phyloP scores from a whole-genome alignment of 1,140 invertebrate species.

The Aphidius gifuensis region DNA sequence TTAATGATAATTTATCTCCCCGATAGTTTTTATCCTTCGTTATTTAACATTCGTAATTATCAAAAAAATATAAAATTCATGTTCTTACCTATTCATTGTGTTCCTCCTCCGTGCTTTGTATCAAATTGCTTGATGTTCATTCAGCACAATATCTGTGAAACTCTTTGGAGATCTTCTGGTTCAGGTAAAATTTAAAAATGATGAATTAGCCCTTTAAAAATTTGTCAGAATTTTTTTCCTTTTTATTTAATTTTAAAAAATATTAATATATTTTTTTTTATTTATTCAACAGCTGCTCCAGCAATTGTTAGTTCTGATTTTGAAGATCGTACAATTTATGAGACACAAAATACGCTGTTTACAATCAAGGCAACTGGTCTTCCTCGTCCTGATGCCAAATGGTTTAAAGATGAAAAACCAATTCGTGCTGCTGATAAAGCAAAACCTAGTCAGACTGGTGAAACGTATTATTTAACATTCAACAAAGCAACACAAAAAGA shows the following conservation, averaged over 20 bases:
- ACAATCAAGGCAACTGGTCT: constrained; percentile 69
- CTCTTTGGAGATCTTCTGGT: neutral
- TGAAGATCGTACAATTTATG: constrained; percentile 70
- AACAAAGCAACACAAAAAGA: constrained; percentile 68
- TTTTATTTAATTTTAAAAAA: constrained; percentile 1
- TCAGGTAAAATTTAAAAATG: neutral
- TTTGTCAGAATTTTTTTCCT: constrained; percentile 3
- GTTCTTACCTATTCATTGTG: no score
- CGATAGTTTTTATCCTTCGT: no score
- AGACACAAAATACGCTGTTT: constrained; percentile 71
- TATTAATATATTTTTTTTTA: neutral
- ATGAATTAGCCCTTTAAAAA: constrained; percentile 5
- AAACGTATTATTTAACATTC: constrained; percentile 70
- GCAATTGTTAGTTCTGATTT: constrained; percentile 69
- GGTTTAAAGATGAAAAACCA: constrained; percentile 71
- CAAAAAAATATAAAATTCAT: no score
- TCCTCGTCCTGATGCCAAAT: constrained; percentile 73
- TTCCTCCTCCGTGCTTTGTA: no score
- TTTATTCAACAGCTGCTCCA: constrained; percentile 64
- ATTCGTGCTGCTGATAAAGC: constrained; percentile 62
- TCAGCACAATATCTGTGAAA: no score
- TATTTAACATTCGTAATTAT: no score
- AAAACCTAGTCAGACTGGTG: constrained; percentile 66
- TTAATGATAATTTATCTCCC: neutral
- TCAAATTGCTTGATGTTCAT: no score